Evolutionary conservation across 2,888 invertebrate genomes (phyloP), one percentile per base, ranked within the genome.

Genomic region (Himalopsyche tibetana): DNA sequence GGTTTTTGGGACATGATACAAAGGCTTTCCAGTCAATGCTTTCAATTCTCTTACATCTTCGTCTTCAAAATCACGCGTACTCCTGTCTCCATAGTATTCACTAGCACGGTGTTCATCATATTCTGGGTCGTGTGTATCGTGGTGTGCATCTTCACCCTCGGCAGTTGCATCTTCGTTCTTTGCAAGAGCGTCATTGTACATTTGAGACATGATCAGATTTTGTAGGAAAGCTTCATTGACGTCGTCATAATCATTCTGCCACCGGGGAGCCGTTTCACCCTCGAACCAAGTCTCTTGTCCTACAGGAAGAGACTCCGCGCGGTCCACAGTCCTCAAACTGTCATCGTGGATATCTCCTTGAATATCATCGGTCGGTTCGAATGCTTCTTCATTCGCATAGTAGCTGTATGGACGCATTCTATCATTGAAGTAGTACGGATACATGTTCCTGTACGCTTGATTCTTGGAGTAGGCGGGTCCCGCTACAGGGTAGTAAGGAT

Each of bases 211-310:
- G 89, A 95, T 95, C 88, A 95, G 91, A 90, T 95, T 95, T 90
- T 95, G 94, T 85, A 96, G 92, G 90, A 95, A 95, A 82, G 95
- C 94, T 84, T 95, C 94, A 90, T 94, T 95, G 90, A 92, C 94
- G 91, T 92, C 93, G 91, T 93, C 93, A 80, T 92, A 91, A 87
- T 92, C 92, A 89, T 91, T 92, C 84, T 91, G 90, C 92, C 92
- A 93, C 88, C 91, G 92, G 85, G 92, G 92, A 87, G 91, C 90
- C 84, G 91, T 90, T 88, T 94, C 94, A 88, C 93, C 94, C 90
- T 95, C 95, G 89, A 94, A 95, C 92, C 94, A 94, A 19, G 94
- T 94, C 90, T 95, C 95, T 89, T 95, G 95, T n/a, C 95, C 95
- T 42, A 95, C 94, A 0, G 95, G 95, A 55, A 95, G 92, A 17